phyloP scores from a whole-genome alignment of 2,797 vertebrate species.

The Podarcis siculus region DNA sequence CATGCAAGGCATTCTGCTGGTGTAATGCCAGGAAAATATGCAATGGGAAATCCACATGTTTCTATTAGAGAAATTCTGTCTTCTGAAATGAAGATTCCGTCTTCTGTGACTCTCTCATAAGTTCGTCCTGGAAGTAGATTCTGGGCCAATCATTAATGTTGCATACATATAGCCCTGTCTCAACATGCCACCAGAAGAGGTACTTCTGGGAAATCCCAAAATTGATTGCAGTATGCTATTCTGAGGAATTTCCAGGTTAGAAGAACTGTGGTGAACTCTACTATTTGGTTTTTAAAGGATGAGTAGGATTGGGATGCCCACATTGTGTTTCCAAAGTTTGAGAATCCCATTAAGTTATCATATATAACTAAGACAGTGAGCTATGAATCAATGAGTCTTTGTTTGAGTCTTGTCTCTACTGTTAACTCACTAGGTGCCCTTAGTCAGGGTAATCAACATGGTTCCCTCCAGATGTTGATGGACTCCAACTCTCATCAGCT shows the following conservation, averaged over 20 bases:
- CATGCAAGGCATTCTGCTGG: neutral
- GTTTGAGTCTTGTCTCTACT: neutral
- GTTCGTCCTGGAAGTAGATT: neutral
- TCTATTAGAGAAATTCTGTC: neutral
- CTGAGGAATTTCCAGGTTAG: neutral
- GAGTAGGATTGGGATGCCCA: neutral
- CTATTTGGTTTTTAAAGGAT: neutral
- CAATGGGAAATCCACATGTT: neutral
- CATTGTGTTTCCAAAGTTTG: neutral
- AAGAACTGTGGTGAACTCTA: neutral
- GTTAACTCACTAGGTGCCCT: neutral
- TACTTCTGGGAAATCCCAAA: neutral
- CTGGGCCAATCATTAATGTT: neutral
- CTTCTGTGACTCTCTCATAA: neutral
- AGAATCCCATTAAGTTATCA: neutral
- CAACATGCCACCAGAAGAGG: neutral
- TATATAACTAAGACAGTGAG: neutral
- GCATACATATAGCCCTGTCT: no score
- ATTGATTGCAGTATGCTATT: neutral
- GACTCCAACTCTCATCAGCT: neutral
- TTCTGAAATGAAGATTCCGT: neutral
- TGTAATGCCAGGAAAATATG: neutral
- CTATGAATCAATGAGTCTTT: neutral
- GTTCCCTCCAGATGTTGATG: no score
- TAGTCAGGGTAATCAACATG: neutral